Conservation (phyloP, 2,113 vertebrate species). For the Polypterus senegalus region DNA sequence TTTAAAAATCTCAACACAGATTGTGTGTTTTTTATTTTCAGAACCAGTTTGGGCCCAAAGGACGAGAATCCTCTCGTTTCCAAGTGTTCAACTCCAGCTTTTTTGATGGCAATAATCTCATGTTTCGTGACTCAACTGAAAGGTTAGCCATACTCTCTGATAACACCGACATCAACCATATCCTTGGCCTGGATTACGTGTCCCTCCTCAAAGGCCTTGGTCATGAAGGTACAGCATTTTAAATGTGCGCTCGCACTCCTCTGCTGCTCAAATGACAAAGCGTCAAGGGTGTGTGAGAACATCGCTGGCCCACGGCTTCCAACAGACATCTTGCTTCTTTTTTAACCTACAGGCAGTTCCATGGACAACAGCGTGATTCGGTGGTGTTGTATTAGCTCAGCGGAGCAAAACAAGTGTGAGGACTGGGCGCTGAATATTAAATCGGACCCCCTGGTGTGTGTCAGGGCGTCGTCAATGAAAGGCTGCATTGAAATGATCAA, state of each 20-base stretch:
- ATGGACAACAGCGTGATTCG: conserved; percentile 74
- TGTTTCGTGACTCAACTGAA: conserved; percentile 64
- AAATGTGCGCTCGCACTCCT: background rate
- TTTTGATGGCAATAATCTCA: conserved; percentile 58
- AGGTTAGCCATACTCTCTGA: conserved; percentile 51
- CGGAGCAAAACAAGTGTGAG: conserved; percentile 74
- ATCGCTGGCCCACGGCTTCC: too few relatives aligned
- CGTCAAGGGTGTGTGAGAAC: too few relatives aligned
- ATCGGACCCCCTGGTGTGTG: conserved; percentile 68
- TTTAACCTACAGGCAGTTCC: conserved; percentile 56
- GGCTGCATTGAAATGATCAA: conserved; percentile 78
- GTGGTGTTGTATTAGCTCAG: conserved; percentile 78
- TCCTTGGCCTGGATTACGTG: conserved; percentile 74
- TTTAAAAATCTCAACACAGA: too few relatives aligned
- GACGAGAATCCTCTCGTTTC: conserved; percentile 54
- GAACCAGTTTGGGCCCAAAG: conserved; percentile 59
- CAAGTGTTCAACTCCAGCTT: conserved; percentile 60
- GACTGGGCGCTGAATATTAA: conserved; percentile 72
- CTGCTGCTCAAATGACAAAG: too few relatives aligned
- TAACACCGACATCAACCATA: conserved; percentile 56
- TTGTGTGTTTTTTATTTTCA: conserved; percentile 23
- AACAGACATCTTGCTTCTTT: background rate
- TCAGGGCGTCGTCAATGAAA: conserved; percentile 57
- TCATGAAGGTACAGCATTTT: conserved; percentile 62
- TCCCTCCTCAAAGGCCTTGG: conserved; percentile 73